Evolutionary conservation across 2,888 invertebrate species (phyloP).

Genomic region (Apomyelois bistriatella): DNA sequence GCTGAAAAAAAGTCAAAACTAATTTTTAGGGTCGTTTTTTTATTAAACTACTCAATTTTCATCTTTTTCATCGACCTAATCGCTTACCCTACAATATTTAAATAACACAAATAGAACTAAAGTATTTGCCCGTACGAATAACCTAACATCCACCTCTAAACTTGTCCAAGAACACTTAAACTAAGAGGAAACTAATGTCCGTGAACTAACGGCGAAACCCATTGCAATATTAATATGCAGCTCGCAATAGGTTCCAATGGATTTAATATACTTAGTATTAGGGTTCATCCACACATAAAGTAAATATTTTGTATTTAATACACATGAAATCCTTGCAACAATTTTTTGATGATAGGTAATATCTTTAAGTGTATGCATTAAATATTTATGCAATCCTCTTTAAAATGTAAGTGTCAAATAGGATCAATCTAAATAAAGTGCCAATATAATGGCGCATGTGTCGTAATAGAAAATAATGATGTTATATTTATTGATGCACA

Average conservation of each 20-base stretch:
- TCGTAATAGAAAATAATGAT: not conserved
- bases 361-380: not conserved
- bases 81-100: not conserved
- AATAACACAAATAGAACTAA: not conserved
- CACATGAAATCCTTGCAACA: no score
- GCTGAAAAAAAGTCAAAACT: no score
- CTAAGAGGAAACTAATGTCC: constrained; percentile 38
- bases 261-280: constrained; percentile 33
- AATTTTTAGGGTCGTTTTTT: no score
- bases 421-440: constrained; percentile 1
- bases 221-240: constrained; percentile 52
- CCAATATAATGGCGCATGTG: not conserved
- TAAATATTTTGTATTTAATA: not conserved
- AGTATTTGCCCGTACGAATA: not conserved
- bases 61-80: no score
- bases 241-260: constrained; percentile 44
- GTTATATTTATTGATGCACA: not conserved
- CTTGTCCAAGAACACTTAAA: constrained; percentile 7
- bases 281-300: not conserved
- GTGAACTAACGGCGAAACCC: constrained; percentile 35
- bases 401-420: constrained; percentile 11
- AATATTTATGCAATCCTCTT: not conserved
- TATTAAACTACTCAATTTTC: no score
- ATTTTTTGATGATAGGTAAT: no score
- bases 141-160: not conserved